phyloP scores from a whole-genome alignment of 1,140 invertebrate genomes.

The Streblospio benedicti region DNA sequence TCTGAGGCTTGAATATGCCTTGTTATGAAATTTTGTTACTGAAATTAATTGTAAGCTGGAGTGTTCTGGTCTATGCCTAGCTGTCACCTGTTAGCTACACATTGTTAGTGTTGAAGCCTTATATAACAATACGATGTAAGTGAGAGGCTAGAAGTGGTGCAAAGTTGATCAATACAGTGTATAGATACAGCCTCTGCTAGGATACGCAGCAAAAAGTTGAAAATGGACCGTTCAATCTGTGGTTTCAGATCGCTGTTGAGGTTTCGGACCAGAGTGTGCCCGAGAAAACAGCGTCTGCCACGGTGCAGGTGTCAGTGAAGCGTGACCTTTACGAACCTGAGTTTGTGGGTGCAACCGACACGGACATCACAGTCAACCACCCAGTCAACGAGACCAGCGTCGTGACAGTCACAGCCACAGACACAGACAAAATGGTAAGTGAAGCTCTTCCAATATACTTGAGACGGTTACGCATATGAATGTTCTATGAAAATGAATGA shows the following conservation, averaged over 20 bases:
- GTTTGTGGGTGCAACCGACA: constrained; percentile 2
- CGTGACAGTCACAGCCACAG: constrained; percentile 9
- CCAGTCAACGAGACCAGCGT: constrained; percentile 1
- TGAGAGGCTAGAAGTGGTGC: too few species aligned
- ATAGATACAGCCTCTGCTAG: too few species aligned
- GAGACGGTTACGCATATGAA: not conserved
- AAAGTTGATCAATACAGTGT: too few species aligned
- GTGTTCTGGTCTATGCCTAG: too few species aligned
- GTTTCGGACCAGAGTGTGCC: constrained; percentile 7
- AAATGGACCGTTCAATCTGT: too few species aligned
- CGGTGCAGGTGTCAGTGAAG: not conserved
- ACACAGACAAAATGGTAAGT: constrained; percentile 4
- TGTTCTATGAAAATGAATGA: not conserved
- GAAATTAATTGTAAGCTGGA: too few species aligned
- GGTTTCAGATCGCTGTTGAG: constrained; percentile 6
- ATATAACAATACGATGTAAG: too few species aligned
- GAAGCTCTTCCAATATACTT: not conserved
- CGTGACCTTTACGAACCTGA: constrained; percentile 6
- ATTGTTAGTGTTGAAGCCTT: too few species aligned
- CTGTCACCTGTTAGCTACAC: too few species aligned
- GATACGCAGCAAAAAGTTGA: too few species aligned
- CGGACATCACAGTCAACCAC: not conserved
- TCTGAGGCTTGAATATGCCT: too few species aligned
- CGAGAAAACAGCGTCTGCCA: constrained; percentile 16
- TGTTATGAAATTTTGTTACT: too few species aligned